These are phyloP conservation scores for Pemphigus obesinymphae DNA, from an alignment of 1,140 invertebrate species.

Conservation along the genomic window DNA sequence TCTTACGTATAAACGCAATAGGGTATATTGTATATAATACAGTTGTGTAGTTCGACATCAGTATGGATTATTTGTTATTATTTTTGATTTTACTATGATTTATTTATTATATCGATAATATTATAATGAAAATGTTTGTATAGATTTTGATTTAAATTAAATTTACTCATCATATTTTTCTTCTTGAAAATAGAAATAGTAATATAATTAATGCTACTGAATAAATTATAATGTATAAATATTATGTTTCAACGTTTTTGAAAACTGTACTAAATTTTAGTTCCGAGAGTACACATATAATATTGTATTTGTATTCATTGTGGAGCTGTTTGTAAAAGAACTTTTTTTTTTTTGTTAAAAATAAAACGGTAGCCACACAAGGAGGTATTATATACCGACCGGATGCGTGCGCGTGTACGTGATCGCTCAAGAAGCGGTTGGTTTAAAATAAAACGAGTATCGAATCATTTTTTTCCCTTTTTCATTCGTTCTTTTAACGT, in stretches of 20 bases:
- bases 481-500: not conserved
- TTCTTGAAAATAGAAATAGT: no score
- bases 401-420: slow-evolving; percentile 20
- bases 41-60: not conserved
- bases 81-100: not conserved
- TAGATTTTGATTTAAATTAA: not conserved
- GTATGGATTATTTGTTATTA: not conserved
- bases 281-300: not conserved
- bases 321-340: not conserved
- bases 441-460: slow-evolving; percentile 18
- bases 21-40: no score
- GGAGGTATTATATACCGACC: slow-evolving; percentile 14
- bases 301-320: slow-evolving; percentile 13
- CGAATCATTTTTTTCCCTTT: not conserved
- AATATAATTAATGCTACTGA: no score
- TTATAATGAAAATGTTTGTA: not conserved
- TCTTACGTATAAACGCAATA: not conserved
- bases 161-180: not conserved
- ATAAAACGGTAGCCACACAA: slow-evolving; percentile 36
- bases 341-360: slow-evolving; percentile 14
- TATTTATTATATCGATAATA: not conserved
- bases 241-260: no score
- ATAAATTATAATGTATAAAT: no score
- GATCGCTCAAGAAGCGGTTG: not conserved
- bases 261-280: not conserved